Evolutionary conservation across 2,888 invertebrate genomes (phyloP), one percentile per base, ranked within the genome.

Genomic region (Trichogramma evanescens): DNA sequence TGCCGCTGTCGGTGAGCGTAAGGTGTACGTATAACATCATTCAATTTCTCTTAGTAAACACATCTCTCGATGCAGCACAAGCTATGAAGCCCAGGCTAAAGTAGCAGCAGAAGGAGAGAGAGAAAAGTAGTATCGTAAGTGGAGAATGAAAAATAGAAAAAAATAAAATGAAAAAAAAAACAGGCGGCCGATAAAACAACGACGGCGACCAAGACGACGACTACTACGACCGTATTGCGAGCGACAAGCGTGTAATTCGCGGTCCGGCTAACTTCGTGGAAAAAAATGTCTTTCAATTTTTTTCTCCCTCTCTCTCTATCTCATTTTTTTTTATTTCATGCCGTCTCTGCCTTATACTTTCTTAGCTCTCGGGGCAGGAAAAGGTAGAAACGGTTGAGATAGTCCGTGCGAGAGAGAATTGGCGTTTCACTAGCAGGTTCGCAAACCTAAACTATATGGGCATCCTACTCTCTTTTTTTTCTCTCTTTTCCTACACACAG

Each of bases 161-260:
- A 26, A 26, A 26, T 26, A 26, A 26, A 26, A 26, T 26, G 26
- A 26, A 26, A 26, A 26, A 26, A 26, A 26, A 26, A 26, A 26
- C 26, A 26, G 26, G 26, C 26, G 26, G 26, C 26, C 26, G 26
- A 26, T 26, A 26, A 26, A 26, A 26, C 26, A 26, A 26, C 26
- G 26, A 26, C 26, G 26, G 2, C 26, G 26, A 26, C 26, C 26
- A 26, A 26, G 26, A 26, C 26, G 26, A 26, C 26, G 26, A 26
- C 26, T 26, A 26, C 26, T 26, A 26, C 26, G 26, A 26, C 26
- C 49, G 51, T 62, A 64, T 73, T 76, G 76, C 68, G 63, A 49
- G 67, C 73, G 76, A 77, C 76, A 77, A 72, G 66, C 76, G 75
- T 76, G 72, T 74, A 74, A 77, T 76, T 76, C 73, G 72, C 65